Evolutionary conservation across 1,140 invertebrate species (phyloP), one percentile per base, ranked within the genome.

Genomic region (Drosophila sproati): DNA sequence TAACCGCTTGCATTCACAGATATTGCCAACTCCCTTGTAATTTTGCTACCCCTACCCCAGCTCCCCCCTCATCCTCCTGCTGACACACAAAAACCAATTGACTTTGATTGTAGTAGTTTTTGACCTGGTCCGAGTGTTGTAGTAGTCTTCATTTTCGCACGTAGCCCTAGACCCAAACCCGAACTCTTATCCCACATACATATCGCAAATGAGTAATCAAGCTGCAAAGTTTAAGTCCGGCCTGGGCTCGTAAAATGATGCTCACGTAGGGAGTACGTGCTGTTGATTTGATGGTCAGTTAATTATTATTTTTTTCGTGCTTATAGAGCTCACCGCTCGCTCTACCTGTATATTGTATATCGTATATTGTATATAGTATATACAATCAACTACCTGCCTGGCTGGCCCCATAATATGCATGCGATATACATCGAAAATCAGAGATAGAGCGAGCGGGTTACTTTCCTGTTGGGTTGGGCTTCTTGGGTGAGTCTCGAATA

Each of bases 261-360:
- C 77, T 88, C 83, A 88, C 83, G 83, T 88, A 83, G 77, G 35
- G 66, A 74, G 85, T 88, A 88, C 83, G 83, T 88, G 83, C 80
- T 83, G 83, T 88, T 89, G 83, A 88, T 88, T 88, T 88, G 83
- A 88, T 88, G 83, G 83, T 83, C 83, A 88, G 83, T 88, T 88
- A 88, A 88, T 88, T 88, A 88, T 88, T 88, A 88, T 87, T 88
- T 88, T 83, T 83, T 88, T 43, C 39, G 77, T 89, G 83, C 83
- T 88, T 88, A 88, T 87, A 88, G 80, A 80, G 83, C 74, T 79
- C 69, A 52, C 59, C 39, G 51, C 37, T 51, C 7, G 39, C 45
- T 12, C 48, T 35, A 10, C 10, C 35, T 73, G 61, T 45, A 20
- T 43, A 61, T 41, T 7, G 32, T 45, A 20, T 43, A 61, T 41